Evolutionary conservation across 2,888 invertebrate species (phyloP).

Genomic region (Zeuzera pyrina): DNA sequence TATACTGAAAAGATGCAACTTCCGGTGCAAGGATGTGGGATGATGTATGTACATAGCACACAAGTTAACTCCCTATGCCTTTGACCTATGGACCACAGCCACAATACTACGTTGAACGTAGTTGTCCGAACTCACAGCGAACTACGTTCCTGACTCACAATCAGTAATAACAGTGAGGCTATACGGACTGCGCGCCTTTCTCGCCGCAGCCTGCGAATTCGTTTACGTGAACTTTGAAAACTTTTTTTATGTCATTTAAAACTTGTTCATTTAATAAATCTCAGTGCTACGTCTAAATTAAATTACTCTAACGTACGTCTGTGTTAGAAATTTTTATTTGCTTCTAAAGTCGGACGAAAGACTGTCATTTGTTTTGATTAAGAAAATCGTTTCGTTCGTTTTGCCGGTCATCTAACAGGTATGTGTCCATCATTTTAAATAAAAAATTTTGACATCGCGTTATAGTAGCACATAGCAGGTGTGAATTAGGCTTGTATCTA

Average conservation of each 20-base stretch:
- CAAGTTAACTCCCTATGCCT: conserved; percentile 14
- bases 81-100: too few species aligned
- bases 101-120: conserved; percentile 26
- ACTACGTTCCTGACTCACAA: conserved; percentile 27
- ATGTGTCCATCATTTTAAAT: conserved; percentile 33
- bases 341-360: conserved; percentile 26
- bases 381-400: conserved; percentile 31
- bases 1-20: conserved; percentile 23
- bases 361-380: conserved; percentile 56
- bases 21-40: conserved; percentile 26
- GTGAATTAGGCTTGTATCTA: too few species aligned
- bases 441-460: too few species aligned
- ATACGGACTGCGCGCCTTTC: conserved; percentile 51
- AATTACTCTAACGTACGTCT: too few species aligned
- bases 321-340: conserved; percentile 9
- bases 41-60: background rate
- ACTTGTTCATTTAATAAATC: background rate
- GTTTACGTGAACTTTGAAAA: conserved; percentile 51
- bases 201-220: conserved; percentile 42
- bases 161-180: conserved; percentile 54
- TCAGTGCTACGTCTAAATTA: background rate
- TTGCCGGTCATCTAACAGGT: conserved; percentile 49
- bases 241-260: conserved; percentile 26
- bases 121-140: conserved; percentile 30
- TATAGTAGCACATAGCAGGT: too few species aligned